Evolutionary conservation across 2,113 vertebrate genomes (phyloP).

Genomic region (Pungitius pungitius): DNA sequence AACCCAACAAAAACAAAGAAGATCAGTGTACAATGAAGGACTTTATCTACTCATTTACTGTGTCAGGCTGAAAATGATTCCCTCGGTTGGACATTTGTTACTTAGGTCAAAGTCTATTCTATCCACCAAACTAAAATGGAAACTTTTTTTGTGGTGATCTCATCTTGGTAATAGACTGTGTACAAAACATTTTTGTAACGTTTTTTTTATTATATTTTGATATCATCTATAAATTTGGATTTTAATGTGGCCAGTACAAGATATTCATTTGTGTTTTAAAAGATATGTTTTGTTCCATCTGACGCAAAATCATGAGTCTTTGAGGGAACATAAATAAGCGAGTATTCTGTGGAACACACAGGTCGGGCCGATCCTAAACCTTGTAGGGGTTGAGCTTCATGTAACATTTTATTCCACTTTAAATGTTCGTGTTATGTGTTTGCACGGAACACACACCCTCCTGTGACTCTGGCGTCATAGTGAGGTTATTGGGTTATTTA

Average conservation of each 20-base stretch:
- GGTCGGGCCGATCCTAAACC: too few species aligned
- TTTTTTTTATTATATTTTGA: neutral
- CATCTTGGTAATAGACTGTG: neutral
- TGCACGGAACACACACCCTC: too few species aligned
- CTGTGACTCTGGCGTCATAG: too few species aligned
- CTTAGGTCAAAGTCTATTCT: neutral
- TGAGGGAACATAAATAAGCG: neutral
- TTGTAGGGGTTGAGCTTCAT: too few species aligned
- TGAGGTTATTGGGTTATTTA: too few species aligned
- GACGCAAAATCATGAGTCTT: neutral
- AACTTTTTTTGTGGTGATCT: neutral
- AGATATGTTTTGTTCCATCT: neutral
- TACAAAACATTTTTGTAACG: too few species aligned
- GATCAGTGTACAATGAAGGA: neutral
- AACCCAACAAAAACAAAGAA: neutral
- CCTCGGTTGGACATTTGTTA: neutral
- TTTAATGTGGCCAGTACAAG: neutral
- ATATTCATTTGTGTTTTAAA: neutral
- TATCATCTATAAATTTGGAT: neutral
- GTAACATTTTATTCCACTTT: too few species aligned
- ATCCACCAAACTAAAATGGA: neutral
- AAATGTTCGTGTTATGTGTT: too few species aligned
- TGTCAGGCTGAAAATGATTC: neutral
- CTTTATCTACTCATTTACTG: neutral
- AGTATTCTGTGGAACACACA: neutral